These are phyloP conservation scores for Ctenoplectra terminalis DNA, from an alignment of 1,140 invertebrate genomes.

Conservation along the genomic window DNA sequence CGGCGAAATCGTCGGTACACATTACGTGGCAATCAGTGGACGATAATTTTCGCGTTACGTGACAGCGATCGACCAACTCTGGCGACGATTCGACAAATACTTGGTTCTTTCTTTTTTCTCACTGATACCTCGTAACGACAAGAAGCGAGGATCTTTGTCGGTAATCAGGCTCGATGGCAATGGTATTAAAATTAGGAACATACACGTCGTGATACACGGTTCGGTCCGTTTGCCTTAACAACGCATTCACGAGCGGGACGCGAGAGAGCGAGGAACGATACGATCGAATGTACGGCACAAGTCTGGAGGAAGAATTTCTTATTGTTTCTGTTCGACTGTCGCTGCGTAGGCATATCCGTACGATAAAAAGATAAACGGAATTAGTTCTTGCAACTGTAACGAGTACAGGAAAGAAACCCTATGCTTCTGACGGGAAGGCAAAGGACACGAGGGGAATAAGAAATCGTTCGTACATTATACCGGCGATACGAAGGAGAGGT, in stretches of 20 bases:
- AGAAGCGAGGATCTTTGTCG: not conserved
- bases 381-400: not conserved
- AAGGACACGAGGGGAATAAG: not conserved
- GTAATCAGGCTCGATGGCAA: no score
- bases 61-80: constrained; percentile 55
- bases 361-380: not conserved
- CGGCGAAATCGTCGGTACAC: constrained; percentile 62
- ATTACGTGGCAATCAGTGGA: constrained; percentile 69
- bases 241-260: no score
- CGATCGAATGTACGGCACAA: not conserved
- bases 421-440: not conserved
- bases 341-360: not conserved
- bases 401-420: no score
- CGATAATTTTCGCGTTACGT: constrained; percentile 71
- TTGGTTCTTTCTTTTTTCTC: not conserved
- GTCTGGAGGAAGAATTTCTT: not conserved
- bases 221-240: constrained; percentile 1
- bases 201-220: constrained; percentile 21
- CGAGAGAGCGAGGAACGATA: not conserved
- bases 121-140: no score
- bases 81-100: constrained; percentile 25
- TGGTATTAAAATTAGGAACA: no score
- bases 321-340: not conserved
- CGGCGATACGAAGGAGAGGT: constrained; percentile 2
- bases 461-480: constrained; percentile 17